phyloP scores from a whole-genome alignment of 1,140 invertebrate species.

The Drosophila simulans region DNA sequence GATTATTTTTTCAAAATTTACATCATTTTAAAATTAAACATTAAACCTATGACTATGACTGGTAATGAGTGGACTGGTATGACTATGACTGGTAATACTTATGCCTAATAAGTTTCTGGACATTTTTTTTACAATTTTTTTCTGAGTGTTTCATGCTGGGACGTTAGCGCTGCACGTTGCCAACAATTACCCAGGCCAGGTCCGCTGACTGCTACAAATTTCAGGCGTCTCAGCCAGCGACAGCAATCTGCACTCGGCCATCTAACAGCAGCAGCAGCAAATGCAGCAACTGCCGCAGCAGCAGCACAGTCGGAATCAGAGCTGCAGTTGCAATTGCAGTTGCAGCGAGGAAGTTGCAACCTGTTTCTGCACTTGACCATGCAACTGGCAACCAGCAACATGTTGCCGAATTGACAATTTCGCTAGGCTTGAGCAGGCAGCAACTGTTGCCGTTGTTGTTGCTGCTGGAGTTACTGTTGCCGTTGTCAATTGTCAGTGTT shows the following conservation, averaged over 20 bases:
- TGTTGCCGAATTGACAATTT: slow-evolving; percentile 82
- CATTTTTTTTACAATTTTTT: neutral
- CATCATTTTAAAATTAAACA: no score
- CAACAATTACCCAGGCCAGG: slow-evolving; percentile 55
- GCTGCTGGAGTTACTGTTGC: slow-evolving; percentile 34
- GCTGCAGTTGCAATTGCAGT: slow-evolving; percentile 23
- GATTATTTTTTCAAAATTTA: no score
- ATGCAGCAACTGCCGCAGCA: slow-evolving; percentile 9
- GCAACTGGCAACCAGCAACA: slow-evolving; percentile 57
- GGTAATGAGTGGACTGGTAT: no score
- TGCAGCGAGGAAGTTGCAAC: slow-evolving; percentile 70
- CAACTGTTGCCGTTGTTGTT: slow-evolving; percentile 29
- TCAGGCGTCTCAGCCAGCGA: slow-evolving; percentile 67
- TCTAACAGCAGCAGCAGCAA: slow-evolving; percentile 62
- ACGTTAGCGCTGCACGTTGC: slow-evolving; percentile 66
- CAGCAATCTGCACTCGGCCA: slow-evolving; percentile 72
- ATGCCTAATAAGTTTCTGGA: no score
- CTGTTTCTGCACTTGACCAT: slow-evolving; percentile 81
- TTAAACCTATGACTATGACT: no score
- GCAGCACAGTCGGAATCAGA: slow-evolving; percentile 24
- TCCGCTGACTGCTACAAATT: slow-evolving; percentile 80
- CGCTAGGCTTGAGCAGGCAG: slow-evolving; percentile 62
- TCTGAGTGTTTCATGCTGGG: slow-evolving; percentile 38
- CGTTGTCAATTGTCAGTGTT: slow-evolving; percentile 78
- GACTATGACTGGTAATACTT: no score